A percentile compares a stretch with the other conserved stretches of the same genome.
Conservation (phyloP, 2,113 vertebrate species). For the Gobio gobio region DNA sequence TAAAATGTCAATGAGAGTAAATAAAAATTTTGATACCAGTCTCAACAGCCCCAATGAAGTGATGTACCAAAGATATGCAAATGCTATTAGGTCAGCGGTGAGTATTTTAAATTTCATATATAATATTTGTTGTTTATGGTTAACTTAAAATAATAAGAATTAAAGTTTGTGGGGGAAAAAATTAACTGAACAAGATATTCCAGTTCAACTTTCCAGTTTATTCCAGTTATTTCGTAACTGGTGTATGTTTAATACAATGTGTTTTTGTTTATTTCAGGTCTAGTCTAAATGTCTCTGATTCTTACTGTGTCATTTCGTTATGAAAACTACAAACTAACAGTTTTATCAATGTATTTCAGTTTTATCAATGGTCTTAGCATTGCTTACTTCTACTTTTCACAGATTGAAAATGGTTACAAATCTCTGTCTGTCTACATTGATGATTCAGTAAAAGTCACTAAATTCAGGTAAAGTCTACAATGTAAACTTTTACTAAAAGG, state of each 20-base stretch:
- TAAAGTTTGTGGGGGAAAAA: too few relatives aligned
- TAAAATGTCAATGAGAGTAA: slow-evolving; percentile 32
- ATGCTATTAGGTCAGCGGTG: not conserved
- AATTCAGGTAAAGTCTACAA: slow-evolving; percentile 28
- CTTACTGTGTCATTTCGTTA: not conserved
- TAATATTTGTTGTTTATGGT: too few relatives aligned
- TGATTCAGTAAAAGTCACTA: slow-evolving; percentile 12
- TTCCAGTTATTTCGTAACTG: too few relatives aligned
- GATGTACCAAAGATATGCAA: not conserved
- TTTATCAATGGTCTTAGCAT: too few relatives aligned
- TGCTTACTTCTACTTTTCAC: not conserved
- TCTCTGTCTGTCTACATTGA: not conserved
- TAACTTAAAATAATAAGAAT: too few relatives aligned
- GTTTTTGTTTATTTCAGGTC: too few relatives aligned
- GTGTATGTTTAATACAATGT: too few relatives aligned
- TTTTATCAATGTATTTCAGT: too few relatives aligned
- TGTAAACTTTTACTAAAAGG: not conserved
- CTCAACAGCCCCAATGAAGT: not conserved
- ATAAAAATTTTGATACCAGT: slow-evolving; percentile 35
- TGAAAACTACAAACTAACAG: too few relatives aligned
- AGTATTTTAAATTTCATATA: slow-evolving; percentile 1
- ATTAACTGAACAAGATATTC: too few relatives aligned
- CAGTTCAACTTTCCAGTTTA: too few relatives aligned
- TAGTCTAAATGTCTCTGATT: too few relatives aligned
- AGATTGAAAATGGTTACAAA: slow-evolving; percentile 31